Percentiles rank a stretch among this genome's conserved stretches.
Conservation (phyloP, 2,888 invertebrate species). For the Mesochorus sp. region DNA sequence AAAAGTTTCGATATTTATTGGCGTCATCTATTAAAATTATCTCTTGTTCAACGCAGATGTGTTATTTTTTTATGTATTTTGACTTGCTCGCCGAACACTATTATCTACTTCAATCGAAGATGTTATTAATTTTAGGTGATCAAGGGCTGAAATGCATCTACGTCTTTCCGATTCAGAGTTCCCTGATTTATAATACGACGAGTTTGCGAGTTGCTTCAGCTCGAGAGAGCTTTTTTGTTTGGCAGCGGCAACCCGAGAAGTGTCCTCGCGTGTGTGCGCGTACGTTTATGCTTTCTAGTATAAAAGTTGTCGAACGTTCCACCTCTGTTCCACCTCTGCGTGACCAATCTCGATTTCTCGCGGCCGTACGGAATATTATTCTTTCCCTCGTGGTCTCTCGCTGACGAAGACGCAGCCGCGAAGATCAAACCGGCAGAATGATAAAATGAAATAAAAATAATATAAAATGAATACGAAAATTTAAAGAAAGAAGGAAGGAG, state of each 20-base stretch:
- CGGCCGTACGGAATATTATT: constrained; percentile 23
- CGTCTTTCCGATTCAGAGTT: background rate
- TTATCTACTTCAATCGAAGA: background rate
- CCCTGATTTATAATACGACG: background rate
- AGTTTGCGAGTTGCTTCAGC: background rate
- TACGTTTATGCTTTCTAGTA: constrained; percentile 8
- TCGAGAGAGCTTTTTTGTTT: background rate
- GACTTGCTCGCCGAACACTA: too few species aligned
- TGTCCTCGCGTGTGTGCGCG: too few species aligned
- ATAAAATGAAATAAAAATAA: constrained; percentile 9
- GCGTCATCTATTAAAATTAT: too few species aligned
- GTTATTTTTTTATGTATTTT: too few species aligned
- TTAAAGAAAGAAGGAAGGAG: constrained; percentile 6
- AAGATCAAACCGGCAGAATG: constrained; percentile 24
- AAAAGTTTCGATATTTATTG: too few species aligned
- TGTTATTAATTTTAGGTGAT: too few species aligned
- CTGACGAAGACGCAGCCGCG: constrained; percentile 16
- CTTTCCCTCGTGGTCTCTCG: constrained; percentile 24
- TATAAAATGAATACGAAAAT: constrained; percentile 14
- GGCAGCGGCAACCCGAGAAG: background rate
- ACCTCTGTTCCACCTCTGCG: constrained; percentile 11
- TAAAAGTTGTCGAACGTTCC: background rate
- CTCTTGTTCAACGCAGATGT: too few species aligned
- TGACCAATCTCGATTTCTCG: constrained; percentile 54
- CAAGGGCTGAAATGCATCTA: too few species aligned